Percentiles rank a stretch among this genome's conserved stretches.
phyloP scores from a whole-genome alignment of 2,113 vertebrate species.

The Dicerorhinus sumatrensis region DNA sequence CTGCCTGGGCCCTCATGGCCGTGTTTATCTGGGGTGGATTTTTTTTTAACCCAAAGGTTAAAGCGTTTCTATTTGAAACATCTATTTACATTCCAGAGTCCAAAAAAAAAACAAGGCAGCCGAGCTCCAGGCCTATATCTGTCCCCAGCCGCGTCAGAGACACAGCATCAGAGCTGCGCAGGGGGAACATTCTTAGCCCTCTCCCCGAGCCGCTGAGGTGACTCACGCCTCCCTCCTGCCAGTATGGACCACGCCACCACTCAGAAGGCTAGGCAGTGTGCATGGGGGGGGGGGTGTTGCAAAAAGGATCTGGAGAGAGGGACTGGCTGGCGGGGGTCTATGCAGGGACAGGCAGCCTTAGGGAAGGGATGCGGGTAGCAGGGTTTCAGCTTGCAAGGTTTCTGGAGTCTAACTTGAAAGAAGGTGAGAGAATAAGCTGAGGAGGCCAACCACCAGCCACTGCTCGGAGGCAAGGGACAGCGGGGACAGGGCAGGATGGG shows the following conservation, averaged over 20 bases:
- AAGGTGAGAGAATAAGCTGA: neutral
- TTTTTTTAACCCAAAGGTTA: conserved; percentile 84
- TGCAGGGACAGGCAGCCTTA: neutral
- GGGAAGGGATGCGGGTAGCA: neutral
- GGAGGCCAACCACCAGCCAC: neutral
- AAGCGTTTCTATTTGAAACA: conserved; percentile 85
- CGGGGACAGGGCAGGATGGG: neutral
- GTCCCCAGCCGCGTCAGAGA: conserved; percentile 79
- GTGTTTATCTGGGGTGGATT: conserved; percentile 76
- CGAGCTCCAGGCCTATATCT: conserved; percentile 82
- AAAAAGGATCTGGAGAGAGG: neutral
- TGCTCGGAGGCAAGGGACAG: neutral
- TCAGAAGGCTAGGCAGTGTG: neutral
- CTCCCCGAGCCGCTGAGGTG: conserved; percentile 69
- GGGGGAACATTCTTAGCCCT: conserved; percentile 81
- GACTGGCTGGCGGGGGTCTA: neutral
- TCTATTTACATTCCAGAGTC: conserved; percentile 85
- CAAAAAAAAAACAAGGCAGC: conserved; percentile 68
- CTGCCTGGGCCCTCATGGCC: conserved; percentile 51
- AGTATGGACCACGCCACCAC: conserved; percentile 42
- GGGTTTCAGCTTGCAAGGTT: neutral
- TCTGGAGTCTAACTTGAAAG: conserved; percentile 27
- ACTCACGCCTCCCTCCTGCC: conserved; percentile 77
- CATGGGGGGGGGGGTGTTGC: too few relatives aligned
- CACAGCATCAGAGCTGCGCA: conserved; percentile 71